Base-by-base conservation (phyloP, 1,140 invertebrate genomes). In the Bombus sibiricus region DNA sequence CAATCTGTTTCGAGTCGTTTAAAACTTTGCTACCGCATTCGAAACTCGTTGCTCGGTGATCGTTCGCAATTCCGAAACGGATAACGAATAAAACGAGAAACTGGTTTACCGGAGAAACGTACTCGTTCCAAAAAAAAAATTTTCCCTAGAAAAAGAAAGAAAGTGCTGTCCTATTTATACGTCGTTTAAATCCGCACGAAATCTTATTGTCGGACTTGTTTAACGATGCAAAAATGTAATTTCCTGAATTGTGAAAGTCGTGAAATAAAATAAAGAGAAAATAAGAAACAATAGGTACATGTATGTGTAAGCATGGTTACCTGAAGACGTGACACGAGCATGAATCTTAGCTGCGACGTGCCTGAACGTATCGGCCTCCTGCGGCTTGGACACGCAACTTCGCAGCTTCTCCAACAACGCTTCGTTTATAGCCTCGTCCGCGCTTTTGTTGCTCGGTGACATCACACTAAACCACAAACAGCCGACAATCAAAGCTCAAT, bases 291-390 rank as follows among this genome's bases (percentile, higher is more conserved):
- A 53, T 53, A 34, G 18, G 10, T 68, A 22, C 34, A 4, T 22
- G 18, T 22, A 68, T 1, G 15, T 22, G 18, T 57, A 53, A 86
- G 80, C 47, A 64, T 78, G 43, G 43, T 89, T 94, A 96, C 96
- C 96, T 88, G 96, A 95, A 53, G 96, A 96, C 6, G 96, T 95
- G 88, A 96, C 91, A 6, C 96, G 94, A 25, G 95, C 93, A 89
- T 96, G 95, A 92, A 96, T 95, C 85, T 96, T 94, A 13, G 96
- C 93, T 59, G 95, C 94, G 80, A 95, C 93, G 47, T 94, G 94
- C 39, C 96, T 94, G 81, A 96, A 94, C 32, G 95, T 93, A 82
- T 96, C 92, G 88, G 94, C 93, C 86, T 96, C 96, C n/a, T 95
- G 95, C 43, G 95, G 90, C 78, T 94, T 94, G 28, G 93, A 90